A percentile compares a stretch with the other conserved stretches of the same genome.
Conservation (phyloP, 2,797 vertebrate species). For the Steatocranus sp. region DNA sequence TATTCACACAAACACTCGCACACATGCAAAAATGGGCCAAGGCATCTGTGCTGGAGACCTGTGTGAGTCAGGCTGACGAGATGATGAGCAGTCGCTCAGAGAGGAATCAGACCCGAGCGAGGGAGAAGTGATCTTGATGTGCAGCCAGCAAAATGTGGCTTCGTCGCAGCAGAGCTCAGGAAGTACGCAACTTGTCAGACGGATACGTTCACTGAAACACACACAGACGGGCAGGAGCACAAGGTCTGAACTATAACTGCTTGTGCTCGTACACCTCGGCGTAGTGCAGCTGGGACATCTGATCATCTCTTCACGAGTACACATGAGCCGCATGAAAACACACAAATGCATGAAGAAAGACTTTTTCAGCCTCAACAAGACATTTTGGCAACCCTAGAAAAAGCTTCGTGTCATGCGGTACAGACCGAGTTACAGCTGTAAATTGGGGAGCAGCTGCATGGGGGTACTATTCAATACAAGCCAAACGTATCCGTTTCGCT, state of each 20-base stretch:
- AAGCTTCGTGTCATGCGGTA: neutral
- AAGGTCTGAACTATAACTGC: neutral
- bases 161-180: constrained; percentile 11
- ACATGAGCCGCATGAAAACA: neutral
- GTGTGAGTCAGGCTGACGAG: constrained; percentile 49
- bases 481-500: neutral
- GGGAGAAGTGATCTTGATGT: constrained; percentile 58
- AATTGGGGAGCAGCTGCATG: constrained; percentile 3
- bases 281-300: neutral
- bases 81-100: constrained; percentile 38
- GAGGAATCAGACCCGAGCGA: constrained; percentile 15
- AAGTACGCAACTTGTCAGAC: constrained; percentile 35
- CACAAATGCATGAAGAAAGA: neutral
- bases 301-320: neutral
- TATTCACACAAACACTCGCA: neutral
- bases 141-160: constrained; percentile 53
- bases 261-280: neutral
- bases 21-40: constrained; percentile 49
- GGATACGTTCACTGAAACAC: neutral
- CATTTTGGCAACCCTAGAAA: neutral
- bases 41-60: constrained; percentile 66
- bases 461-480: neutral
- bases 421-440: neutral
- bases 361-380: neutral
- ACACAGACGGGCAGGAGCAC: neutral